phyloP scores from a whole-genome alignment of 2,113 vertebrate species.

The Pachypanchax playfairii region DNA sequence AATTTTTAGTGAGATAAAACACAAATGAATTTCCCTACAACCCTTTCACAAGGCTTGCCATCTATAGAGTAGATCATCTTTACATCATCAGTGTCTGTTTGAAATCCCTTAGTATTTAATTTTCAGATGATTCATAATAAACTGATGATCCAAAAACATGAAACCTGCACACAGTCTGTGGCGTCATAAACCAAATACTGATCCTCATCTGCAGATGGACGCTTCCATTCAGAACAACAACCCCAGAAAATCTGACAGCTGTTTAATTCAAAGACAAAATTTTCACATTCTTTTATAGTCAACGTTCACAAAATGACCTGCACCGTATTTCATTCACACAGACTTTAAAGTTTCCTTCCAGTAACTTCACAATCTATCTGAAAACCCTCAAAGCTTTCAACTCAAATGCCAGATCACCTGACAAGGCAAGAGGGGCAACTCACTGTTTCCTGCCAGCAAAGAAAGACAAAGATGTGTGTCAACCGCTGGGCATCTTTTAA shows the following conservation, averaged over 20 bases:
- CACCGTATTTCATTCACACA: slow-evolving; percentile 26
- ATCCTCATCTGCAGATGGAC: background rate
- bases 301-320: slow-evolving; percentile 26
- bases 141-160: slow-evolving; percentile 7
- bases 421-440: slow-evolving; percentile 43
- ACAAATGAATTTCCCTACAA: no score
- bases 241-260: slow-evolving; percentile 1
- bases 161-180: background rate
- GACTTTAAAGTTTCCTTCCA: slow-evolving; percentile 39
- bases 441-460: slow-evolving; percentile 29
- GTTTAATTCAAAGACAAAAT: slow-evolving; percentile 5
- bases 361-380: slow-evolving; percentile 45
- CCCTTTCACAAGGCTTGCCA: slow-evolving; percentile 23
- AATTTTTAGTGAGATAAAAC: no score
- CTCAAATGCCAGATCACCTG: slow-evolving; percentile 44
- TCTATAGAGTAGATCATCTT: slow-evolving; percentile 33
- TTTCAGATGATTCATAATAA: slow-evolving; percentile 20
- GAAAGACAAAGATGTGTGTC: slow-evolving; percentile 21
- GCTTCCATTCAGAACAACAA: background rate
- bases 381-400: slow-evolving; percentile 23
- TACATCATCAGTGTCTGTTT: slow-evolving; percentile 37
- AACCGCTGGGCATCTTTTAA: slow-evolving; percentile 27
- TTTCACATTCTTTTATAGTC: slow-evolving; percentile 6
- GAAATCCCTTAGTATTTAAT: slow-evolving; percentile 31
- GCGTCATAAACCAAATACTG: slow-evolving; percentile 8